Percentiles rank a stretch among this genome's conserved stretches.
phyloP scores from a whole-genome alignment of 2,113 vertebrate genomes.

The Psophia crepitans region DNA sequence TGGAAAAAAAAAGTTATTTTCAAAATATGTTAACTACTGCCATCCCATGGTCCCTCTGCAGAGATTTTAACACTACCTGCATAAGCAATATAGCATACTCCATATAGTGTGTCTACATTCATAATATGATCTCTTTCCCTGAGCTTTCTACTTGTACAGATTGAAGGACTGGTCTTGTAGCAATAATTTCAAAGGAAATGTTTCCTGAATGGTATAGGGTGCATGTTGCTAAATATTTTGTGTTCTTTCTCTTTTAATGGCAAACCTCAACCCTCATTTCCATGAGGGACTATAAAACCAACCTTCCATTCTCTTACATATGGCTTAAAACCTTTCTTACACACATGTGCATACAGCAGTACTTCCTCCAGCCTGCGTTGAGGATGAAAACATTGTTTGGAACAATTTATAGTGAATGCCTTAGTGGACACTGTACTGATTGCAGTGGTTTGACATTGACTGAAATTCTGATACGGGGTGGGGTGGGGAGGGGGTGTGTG shows the following conservation, averaged over 20 bases:
- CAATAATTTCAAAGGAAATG: background rate
- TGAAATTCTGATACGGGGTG: background rate
- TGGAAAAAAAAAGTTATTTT: background rate
- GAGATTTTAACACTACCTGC: background rate
- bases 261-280: background rate
- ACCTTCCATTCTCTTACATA: background rate
- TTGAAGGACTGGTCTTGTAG: background rate
- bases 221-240: background rate
- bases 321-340: background rate
- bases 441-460: background rate
- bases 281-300: background rate
- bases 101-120: background rate
- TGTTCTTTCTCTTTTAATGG: background rate
- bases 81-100: background rate
- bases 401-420: background rate
- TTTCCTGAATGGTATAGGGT: background rate
- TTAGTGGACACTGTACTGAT: background rate
- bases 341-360: fast-evolving
- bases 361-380: background rate
- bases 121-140: background rate
- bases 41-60: slow-evolving; percentile 7
- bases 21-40: slow-evolving; percentile 18
- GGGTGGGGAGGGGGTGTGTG: too few relatives aligned
- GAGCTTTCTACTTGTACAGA: background rate
- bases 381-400: fast-evolving